Conservation (phyloP, 2,113 vertebrate genomes). For the Euleptes europaea region DNA sequence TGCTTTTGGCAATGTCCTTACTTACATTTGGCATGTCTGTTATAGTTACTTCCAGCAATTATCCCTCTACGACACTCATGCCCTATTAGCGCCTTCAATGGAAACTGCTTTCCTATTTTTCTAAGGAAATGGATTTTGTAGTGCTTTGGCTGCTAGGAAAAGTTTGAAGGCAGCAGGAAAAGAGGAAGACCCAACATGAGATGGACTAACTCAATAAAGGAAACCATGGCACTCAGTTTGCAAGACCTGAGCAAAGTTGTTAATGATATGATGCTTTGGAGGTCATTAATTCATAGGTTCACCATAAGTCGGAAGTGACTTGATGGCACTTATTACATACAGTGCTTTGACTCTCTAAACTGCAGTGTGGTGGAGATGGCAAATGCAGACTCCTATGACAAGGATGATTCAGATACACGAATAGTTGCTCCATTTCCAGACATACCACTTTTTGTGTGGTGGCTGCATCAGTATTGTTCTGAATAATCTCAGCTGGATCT, state of each 20-base stretch:
- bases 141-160: background rate
- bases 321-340: no score
- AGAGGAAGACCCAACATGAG: no score
- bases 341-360: background rate
- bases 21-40: constrained; percentile 52
- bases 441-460: background rate
- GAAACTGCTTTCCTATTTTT: constrained; percentile 28
- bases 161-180: no score
- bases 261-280: no score
- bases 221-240: no score
- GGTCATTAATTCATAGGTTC: no score
- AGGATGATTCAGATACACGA: constrained; percentile 1
- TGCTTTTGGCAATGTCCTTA: constrained; percentile 36
- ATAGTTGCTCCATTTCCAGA: constrained; percentile 33
- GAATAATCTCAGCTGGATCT: no score
- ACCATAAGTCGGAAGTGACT: no score
- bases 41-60: constrained; percentile 65
- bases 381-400: constrained; percentile 45
- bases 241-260: no score
- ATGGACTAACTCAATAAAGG: no score
- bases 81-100: constrained; percentile 41
- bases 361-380: constrained; percentile 9
- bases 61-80: constrained; percentile 43
- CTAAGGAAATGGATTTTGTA: constrained; percentile 49
- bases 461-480: background rate